Evolutionary conservation across 1,140 invertebrate species (phyloP).

Genomic region (Glossosoma conforme): DNA sequence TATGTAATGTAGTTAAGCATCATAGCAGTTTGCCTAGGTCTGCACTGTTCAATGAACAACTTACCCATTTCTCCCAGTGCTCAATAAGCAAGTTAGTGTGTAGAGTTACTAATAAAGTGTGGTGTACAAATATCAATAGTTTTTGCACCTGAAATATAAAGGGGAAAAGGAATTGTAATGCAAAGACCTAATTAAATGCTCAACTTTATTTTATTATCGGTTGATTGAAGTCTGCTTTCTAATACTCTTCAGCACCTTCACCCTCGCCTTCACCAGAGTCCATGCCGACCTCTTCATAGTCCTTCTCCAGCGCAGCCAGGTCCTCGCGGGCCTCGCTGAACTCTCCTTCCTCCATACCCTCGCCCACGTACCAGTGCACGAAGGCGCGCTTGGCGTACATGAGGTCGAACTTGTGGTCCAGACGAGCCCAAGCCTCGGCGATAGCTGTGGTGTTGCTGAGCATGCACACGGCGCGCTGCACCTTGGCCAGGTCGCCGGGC

Average conservation of each 20-base stretch:
- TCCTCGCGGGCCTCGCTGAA: conserved; percentile 84
- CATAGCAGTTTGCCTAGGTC: too few species aligned
- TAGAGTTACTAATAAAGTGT: too few species aligned
- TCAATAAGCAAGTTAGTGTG: too few species aligned
- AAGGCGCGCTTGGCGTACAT: conserved; percentile 82
- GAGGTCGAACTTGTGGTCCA: conserved; percentile 79
- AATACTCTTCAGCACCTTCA: conserved; percentile 67
- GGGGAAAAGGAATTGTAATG: too few species aligned
- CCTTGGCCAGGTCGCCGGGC: conserved; percentile 73
- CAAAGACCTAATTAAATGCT: too few species aligned
- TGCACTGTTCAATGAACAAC: too few species aligned
- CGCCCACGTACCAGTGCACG: conserved; percentile 80
- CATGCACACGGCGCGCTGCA: conserved; percentile 68
- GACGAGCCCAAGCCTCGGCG: conserved; percentile 70
- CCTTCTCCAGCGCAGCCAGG: conserved; percentile 78
- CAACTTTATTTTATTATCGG: too few species aligned
- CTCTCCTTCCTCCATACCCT: conserved; percentile 83
- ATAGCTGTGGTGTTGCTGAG: conserved; percentile 81
- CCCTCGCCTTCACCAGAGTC: conserved; percentile 68
- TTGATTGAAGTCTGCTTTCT: too few species aligned
- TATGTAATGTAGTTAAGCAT: too few species aligned
- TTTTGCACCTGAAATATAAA: too few species aligned
- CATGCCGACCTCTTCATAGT: conserved; percentile 77
- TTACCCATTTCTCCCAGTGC: too few species aligned
- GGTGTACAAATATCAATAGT: too few species aligned